Conservation (phyloP, 1,140 invertebrate species). For the Phortica variegata region DNA sequence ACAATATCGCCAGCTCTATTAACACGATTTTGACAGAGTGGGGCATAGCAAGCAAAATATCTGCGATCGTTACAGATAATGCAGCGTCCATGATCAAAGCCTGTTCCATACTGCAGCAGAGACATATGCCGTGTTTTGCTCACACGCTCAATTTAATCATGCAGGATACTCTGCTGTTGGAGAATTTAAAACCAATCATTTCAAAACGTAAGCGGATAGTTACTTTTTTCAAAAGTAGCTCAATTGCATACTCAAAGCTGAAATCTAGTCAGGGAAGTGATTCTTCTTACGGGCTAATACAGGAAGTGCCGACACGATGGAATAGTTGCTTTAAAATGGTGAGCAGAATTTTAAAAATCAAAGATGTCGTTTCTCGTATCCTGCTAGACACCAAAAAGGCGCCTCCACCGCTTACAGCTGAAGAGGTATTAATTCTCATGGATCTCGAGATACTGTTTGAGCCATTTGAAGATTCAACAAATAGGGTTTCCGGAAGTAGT, state of each 20-base stretch:
- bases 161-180: neutral
- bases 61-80: neutral
- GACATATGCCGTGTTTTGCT: conserved; percentile 4
- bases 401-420: neutral
- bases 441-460: too few species aligned
- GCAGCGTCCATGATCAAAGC: conserved; percentile 4
- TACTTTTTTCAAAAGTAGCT: conserved; percentile 1
- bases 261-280: neutral
- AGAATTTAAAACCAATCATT: neutral
- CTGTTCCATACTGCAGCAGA: neutral
- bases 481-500: too few species aligned
- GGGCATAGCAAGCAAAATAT: neutral
- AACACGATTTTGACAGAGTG: neutral
- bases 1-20: neutral
- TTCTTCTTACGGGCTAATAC: too few species aligned
- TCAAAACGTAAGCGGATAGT: conserved; percentile 3
- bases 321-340: conserved; percentile 2
- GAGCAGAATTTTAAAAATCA: neutral
- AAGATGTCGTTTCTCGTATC: neutral
- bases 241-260: conserved; percentile 1
- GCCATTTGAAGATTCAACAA: too few species aligned
- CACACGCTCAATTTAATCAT: neutral
- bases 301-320: too few species aligned
- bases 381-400: neutral
- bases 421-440: conserved; percentile 1